These are phyloP conservation scores for Desmophyllum pertusum DNA, from an alignment of 92 coral and sea anemone species.

Conservation along the genomic window DNA sequence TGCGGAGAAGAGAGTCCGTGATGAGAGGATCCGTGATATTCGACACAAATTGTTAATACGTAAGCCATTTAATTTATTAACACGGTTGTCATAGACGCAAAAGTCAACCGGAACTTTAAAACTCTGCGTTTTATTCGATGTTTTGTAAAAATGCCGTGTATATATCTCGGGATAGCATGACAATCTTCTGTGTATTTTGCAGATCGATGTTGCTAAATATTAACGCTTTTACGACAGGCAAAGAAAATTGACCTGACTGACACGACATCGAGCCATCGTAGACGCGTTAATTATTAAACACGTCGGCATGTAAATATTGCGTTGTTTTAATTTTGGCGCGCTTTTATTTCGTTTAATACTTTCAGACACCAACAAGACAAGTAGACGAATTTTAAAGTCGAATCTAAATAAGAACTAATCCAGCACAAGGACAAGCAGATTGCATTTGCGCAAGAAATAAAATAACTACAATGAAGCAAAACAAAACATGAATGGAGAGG, in stretches of 20 bases:
- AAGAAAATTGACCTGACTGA: background rate
- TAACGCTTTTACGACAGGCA: background rate
- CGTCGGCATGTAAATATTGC: background rate
- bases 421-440: background rate
- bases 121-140: background rate
- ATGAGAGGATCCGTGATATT: conserved; percentile 9
- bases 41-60: background rate
- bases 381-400: background rate
- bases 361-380: background rate
- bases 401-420: background rate
- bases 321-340: background rate
- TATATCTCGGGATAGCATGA: background rate
- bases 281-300: background rate
- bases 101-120: background rate
- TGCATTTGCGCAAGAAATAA: background rate
- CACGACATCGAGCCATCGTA: background rate
- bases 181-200: background rate
- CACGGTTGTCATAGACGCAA: background rate
- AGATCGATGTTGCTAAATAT: background rate
- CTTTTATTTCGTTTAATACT: background rate
- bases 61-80: background rate
- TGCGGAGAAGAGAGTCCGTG: conserved; percentile 99
- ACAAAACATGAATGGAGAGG: conserved; percentile 5
- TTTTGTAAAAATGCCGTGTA: background rate
- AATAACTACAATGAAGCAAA: background rate